phyloP scores from a whole-genome alignment of 1,140 invertebrate species.

The Pseudomyrmex concolor region DNA sequence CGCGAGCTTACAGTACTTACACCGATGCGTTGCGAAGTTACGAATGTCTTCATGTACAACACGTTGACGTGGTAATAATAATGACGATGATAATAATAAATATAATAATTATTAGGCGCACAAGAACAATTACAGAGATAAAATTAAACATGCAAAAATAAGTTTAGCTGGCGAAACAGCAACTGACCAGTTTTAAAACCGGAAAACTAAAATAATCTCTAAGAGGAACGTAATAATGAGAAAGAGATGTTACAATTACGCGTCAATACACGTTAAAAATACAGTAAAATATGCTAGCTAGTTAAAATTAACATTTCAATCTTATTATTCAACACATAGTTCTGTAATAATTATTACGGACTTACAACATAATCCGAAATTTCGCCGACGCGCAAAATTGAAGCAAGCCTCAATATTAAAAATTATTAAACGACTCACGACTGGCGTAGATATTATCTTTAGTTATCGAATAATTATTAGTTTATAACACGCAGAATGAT shows the following conservation, averaged over 20 bases:
- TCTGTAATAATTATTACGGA: conserved; percentile 27
- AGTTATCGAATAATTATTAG: conserved; percentile 28
- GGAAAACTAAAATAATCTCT: too few species aligned
- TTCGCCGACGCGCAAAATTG: not conserved
- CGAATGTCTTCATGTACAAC: not conserved
- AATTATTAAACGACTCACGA: conserved; percentile 21
- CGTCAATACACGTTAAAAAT: too few species aligned
- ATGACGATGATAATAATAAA: too few species aligned
- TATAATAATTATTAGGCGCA: too few species aligned
- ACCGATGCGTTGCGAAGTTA: not conserved
- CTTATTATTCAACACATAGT: not conserved
- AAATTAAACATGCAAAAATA: too few species aligned
- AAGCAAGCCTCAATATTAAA: conserved; percentile 2
- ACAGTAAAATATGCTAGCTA: not conserved
- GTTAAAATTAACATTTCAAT: conserved; percentile 3
- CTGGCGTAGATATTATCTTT: not conserved
- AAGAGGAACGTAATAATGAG: too few species aligned
- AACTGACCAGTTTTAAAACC: too few species aligned
- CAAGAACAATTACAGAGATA: too few species aligned
- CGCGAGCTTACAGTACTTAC: not conserved
- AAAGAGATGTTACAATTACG: too few species aligned
- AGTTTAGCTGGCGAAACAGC: too few species aligned
- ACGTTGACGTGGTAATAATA: not conserved
- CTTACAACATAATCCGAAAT: conserved; percentile 31
- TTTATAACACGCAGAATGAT: not conserved